Base-by-base conservation (phyloP, 1,140 invertebrate genomes). In the Anadara kagoshimensis region DNA sequence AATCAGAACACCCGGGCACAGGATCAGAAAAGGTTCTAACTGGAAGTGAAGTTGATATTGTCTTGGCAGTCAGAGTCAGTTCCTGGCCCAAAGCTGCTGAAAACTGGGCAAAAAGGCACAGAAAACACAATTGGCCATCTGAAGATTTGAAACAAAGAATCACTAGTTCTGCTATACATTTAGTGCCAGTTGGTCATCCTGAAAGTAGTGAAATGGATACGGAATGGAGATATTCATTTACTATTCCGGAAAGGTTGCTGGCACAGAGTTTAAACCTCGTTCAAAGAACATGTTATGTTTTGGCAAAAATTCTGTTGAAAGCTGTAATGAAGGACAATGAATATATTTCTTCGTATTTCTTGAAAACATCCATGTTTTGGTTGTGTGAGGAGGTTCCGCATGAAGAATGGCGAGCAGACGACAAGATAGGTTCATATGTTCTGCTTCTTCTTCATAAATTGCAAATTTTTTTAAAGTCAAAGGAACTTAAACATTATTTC, bases 271-370 rank as follows among this genome's bases (percentile, higher is more conserved):
- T 51, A 20, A 51, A 10, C 22, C 18, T 51, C 18, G 18, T 51
- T 51, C 49, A 51, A 51, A 51, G n/a, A 51, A 22, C 49, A 51
- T 51, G 49, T 51, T 51, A 51, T 51, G 10, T 51, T 20, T n/a
- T 51, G n/a, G 49, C 49, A 51, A 51, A 51, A 51, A 51, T 51
- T 51, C 22, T 51, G 18, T 36, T 36, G 7, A 36, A 36, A 36
- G 29, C 29, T 36, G 29, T 36, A 36, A 3, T 36, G 7, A 36
- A 36, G 7, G 2, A 36, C 29, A 36, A 36, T 36, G 29, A 36
- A 7, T 36, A 36, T 36, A 36, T 36, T 36, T n/a, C n/a, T n/a
- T n/a, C n/a, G n/a, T n/a, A n/a, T n/a, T n/a, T 36, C 29, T 36
- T 36, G 7, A 36, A 36, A 36, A 36, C 29, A 36, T 2, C 7